Evolutionary conservation across 1,140 invertebrate species (phyloP), one percentile per base, ranked within the genome.

Genomic region (Meloidogyne floridensis): DNA sequence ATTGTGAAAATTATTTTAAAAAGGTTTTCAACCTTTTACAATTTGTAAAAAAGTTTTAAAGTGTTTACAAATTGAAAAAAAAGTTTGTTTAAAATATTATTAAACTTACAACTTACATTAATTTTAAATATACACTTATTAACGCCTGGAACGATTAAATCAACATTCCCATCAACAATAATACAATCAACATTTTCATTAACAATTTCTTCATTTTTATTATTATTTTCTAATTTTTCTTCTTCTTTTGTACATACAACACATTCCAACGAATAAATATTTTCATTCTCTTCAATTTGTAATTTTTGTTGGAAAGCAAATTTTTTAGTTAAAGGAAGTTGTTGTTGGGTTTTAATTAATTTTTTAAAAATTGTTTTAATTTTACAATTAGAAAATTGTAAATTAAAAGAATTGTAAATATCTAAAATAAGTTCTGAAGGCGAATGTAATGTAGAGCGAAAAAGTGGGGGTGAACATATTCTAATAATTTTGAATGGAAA

Each of bases 81-180:
- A 32, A 32, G 32, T 32, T 32, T 32, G 1, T 32, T 32, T 2
- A 32, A 32, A 32, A 32, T 32, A 32, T 2, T 2, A 32, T 32
- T 32, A 32, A 32, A 32, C 32, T 32, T 32, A 32, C 32, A 32
- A 47, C 18, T 20, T 47, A 80, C 71, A 47, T 20, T 11, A 18
- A 59, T 32, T n/a, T 11, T 51, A 20, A 76, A 76, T 43, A 69
- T 77, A 43, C 47, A 77, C 15, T 18, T 56, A 43, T 56, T 54
- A 32, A 69, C 69, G n/a, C 75, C 59, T 65, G 59, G 59, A 65
- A 65, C n/a, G n/a, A 65, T 65, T 65, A 18, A 65, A 65, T 65
- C 59, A n/a, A 65, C 15, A n/a, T n/a, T 0, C 2, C 59, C 59
- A 65, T 65, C 10, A 65, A 65, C 59, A 6, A 65, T 4, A 18